phyloP scores from a whole-genome alignment of 1,140 invertebrate genomes.

The Aphelenchoides fujianensis region DNA sequence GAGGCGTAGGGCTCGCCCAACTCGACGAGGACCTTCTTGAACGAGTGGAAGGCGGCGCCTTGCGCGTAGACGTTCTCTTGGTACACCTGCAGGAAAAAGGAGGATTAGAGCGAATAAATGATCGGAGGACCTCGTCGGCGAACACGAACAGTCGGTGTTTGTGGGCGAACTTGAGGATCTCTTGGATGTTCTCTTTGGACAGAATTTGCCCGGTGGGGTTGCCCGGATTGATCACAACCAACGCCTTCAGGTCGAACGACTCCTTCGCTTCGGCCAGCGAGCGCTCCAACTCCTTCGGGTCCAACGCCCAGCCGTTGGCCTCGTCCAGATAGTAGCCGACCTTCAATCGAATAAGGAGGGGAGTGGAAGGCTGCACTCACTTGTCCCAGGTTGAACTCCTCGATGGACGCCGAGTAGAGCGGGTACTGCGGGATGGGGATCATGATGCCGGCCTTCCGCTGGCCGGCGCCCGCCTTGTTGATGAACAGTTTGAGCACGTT shows the following conservation, averaged over 20 bases:
- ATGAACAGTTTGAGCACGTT: constrained; percentile 73
- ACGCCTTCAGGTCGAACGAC: constrained; percentile 74
- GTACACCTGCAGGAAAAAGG: constrained; percentile 67
- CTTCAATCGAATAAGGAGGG: constrained; percentile 58
- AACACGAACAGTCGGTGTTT: constrained; percentile 80
- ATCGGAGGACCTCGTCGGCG: constrained; percentile 77
- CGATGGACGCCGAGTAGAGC: constrained; percentile 87
- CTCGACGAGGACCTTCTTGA: constrained; percentile 85
- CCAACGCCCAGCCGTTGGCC: constrained; percentile 79
- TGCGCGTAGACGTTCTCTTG: constrained; percentile 92
- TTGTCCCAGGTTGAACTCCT: constrained; percentile 79
- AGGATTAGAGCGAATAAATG: not conserved
- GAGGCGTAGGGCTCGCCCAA: constrained; percentile 78
- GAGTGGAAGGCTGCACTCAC: constrained; percentile 51
- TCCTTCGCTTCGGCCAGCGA: constrained; percentile 71
- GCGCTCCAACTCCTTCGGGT: constrained; percentile 77
- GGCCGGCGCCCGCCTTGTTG: constrained; percentile 63
- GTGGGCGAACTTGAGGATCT: constrained; percentile 87
- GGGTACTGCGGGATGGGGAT: constrained; percentile 98
- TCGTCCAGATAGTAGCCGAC: constrained; percentile 91
- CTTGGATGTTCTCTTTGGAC: constrained; percentile 80
- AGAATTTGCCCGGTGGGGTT: constrained; percentile 95
- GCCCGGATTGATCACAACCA: constrained; percentile 96
- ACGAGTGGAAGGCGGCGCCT: constrained; percentile 82
- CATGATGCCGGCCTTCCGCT: constrained; percentile 77